These are phyloP conservation scores for Leptodirus hochenwartii DNA, from an alignment of 2,888 invertebrate genomes.

Conservation along the genomic window DNA sequence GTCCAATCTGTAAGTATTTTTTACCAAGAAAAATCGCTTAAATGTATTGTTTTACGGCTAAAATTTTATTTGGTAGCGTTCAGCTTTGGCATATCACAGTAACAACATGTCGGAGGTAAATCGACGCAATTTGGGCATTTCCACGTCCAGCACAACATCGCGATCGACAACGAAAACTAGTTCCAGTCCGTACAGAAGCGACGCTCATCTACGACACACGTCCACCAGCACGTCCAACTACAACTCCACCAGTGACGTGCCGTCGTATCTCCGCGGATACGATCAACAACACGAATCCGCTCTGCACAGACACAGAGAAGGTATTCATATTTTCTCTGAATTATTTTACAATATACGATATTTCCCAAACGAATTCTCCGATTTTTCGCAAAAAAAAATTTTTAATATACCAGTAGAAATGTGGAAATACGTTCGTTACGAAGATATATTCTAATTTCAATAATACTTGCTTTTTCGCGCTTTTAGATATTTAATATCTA, in stretches of 20 bases:
- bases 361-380: no score
- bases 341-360: no score
- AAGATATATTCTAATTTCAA: no score
- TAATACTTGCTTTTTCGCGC: no score
- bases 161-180: slow-evolving; percentile 88
- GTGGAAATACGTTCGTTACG: no score
- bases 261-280: slow-evolving; percentile 48
- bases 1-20: slow-evolving; percentile 31
- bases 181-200: slow-evolving; percentile 80
- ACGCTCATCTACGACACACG: slow-evolving; percentile 65
- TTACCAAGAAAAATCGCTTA: neutral
- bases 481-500: no score
- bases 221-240: slow-evolving; percentile 78
- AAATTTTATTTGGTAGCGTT: slow-evolving; percentile 36
- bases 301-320: slow-evolving; percentile 34
- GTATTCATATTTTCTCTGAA: no score
- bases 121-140: slow-evolving; percentile 73
- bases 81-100: slow-evolving; percentile 64
- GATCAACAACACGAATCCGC: slow-evolving; percentile 40
- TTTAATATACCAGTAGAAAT: no score
- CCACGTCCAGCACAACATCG: slow-evolving; percentile 87
- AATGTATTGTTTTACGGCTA: neutral
- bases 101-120: slow-evolving; percentile 39
- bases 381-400: no score
- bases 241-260: slow-evolving; percentile 62